Evolutionary conservation across 2,113 vertebrate species (phyloP).

Genomic region (Choloepus hoffmanni): DNA sequence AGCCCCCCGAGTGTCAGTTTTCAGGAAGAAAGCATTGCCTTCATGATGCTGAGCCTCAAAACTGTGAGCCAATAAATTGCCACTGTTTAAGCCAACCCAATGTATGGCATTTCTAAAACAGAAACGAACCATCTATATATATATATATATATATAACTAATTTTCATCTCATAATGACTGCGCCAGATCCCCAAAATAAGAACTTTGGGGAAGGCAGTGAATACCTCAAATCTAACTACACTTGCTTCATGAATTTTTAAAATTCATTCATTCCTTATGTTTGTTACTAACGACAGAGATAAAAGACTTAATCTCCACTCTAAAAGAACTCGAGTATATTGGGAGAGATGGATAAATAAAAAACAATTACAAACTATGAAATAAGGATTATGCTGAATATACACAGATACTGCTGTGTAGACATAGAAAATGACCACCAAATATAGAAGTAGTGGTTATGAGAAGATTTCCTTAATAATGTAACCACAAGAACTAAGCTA

Average conservation of each 20-base stretch:
- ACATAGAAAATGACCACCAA: background rate
- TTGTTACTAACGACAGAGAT: background rate
- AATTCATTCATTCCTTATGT: background rate
- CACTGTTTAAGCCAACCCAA: no score
- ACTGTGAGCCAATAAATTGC: no score
- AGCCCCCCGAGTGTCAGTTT: no score
- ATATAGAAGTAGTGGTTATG: background rate
- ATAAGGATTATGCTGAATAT: background rate
- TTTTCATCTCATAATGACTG: background rate
- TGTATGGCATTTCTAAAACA: no score
- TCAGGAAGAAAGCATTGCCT: no score
- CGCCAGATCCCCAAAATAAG: no score
- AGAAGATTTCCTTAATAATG: background rate
- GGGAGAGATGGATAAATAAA: background rate
- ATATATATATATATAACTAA: background rate
- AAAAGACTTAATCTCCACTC: no score
- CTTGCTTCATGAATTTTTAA: background rate
- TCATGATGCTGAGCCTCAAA: no score
- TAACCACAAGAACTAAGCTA: background rate
- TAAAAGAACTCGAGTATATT: background rate
- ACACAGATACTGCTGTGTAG: accelerated
- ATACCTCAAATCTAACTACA: background rate
- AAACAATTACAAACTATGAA: background rate
- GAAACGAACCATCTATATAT: background rate
- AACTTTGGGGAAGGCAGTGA: background rate